Conservation (phyloP, 2,888 invertebrate species). For the Patella pellucida region DNA sequence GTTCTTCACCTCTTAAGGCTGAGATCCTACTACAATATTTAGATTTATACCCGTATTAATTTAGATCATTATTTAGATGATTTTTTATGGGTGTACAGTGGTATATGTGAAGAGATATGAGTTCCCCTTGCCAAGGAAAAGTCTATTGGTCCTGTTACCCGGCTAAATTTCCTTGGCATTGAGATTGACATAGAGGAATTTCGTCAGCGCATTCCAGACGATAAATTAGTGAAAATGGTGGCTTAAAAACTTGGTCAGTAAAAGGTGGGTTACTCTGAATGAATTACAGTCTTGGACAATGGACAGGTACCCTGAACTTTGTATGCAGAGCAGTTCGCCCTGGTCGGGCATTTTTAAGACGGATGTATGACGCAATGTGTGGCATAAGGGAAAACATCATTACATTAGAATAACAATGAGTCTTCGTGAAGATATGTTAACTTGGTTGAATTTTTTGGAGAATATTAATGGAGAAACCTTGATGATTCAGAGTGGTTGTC, state of each 20-base stretch:
- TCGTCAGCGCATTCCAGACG: not conserved
- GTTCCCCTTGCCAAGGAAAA: not conserved
- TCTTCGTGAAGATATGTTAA: not conserved
- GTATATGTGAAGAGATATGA: not conserved
- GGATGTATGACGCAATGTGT: slow-evolving; percentile 4
- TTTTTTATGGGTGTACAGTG: not conserved
- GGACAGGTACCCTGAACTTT: not conserved
- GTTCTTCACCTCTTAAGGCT: no score
- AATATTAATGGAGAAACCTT: not conserved
- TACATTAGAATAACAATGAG: not conserved
- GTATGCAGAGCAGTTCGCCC: not conserved
- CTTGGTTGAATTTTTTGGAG: not conserved
- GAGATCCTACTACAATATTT: no score
- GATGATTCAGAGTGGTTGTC: not conserved
- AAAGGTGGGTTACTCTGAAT: not conserved
- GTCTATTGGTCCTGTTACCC: not conserved
- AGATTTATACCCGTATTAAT: no score
- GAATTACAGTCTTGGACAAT: not conserved
- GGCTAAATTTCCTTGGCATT: not conserved
- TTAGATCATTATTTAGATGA: no score
- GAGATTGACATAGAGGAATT: not conserved
- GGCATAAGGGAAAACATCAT: not conserved
- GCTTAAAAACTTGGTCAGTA: not conserved
- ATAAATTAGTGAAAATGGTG: not conserved
- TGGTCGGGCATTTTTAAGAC: not conserved